phyloP scores from a whole-genome alignment of 2,113 vertebrate species.

The Arenaria interpres region DNA sequence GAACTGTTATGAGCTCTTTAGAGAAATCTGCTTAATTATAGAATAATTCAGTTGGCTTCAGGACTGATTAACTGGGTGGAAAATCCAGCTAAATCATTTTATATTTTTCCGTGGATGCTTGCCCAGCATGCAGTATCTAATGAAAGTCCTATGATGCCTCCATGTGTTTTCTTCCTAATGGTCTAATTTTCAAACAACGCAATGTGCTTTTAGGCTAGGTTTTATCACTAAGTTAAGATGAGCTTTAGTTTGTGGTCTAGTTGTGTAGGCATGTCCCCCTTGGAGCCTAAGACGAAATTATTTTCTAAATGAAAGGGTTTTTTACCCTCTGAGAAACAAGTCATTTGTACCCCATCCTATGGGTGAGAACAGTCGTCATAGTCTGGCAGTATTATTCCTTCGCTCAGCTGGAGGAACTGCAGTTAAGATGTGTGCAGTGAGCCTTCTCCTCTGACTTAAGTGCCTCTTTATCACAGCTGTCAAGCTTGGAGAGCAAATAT shows the following conservation, averaged over 20 bases:
- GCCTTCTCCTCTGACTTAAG: background rate
- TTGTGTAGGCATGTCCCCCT: background rate
- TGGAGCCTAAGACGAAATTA: background rate
- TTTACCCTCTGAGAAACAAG: background rate
- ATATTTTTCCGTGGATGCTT: conserved; percentile 65
- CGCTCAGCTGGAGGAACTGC: background rate
- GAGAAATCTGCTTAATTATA: conserved; percentile 52
- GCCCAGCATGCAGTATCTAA: conserved; percentile 36
- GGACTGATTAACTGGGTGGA: conserved; percentile 64
- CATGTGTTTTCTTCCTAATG: conserved; percentile 21
- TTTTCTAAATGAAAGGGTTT: background rate
- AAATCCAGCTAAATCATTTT: conserved; percentile 67
- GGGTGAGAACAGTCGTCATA: background rate
- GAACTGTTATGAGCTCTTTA: conserved; percentile 45
- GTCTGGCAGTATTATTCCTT: background rate
- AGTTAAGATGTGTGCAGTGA: background rate
- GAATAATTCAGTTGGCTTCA: conserved; percentile 58
- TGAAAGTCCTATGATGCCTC: background rate
- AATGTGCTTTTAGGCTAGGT: background rate
- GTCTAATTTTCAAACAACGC: background rate
- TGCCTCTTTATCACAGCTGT: background rate
- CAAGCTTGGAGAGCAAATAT: background rate
- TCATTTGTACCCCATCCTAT: fast-evolving
- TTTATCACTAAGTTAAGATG: background rate
- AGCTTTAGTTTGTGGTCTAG: background rate